Evolutionary conservation across 2,797 vertebrate species (phyloP), one percentile per base, ranked within the genome.

Genomic region (Bovichtus variegatus): DNA sequence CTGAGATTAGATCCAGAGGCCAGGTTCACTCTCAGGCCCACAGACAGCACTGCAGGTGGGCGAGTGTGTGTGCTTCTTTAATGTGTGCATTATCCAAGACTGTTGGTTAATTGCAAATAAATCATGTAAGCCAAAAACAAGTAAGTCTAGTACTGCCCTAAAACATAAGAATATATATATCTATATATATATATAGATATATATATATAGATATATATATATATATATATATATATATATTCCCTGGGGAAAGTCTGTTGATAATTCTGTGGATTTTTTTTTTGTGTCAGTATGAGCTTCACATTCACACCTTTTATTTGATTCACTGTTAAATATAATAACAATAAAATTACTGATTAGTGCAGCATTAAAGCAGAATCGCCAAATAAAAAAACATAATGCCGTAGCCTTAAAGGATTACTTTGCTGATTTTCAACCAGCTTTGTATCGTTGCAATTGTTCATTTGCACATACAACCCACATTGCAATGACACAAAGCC

Each of bases 1-100:
- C 93, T 99, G 68, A 68, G 78, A 58, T 91, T 99, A 70, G 93
- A 98, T 49, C 97, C 96, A 0, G 89, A 94, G 4, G 85, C 78
- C 25, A 16, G 0, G 10, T 98, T 99, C 58, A 81, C 85, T 5
- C 91, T 99, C 57, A 90, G 71, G 31, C 86, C 97, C 1, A 92
- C 83, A 0, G 94, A 96, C 64, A 78, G 82, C 27, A 88, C 94
- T 93, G 85, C 88, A 87, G 91, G 91, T 88, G 15, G 3, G 67
- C 23, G 10, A 72, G 41, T 46, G 43, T 63, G 36, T 44, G 19
- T 41, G 25, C 13, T 3, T 43, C 25, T 51, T 19, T 34, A 27
- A 34, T 53, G 21, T 25, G 29, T 38, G 27, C 38, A 51, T 40
- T 60, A 25, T 43, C 23, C 23, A n/a, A n/a, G 18, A 8, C 6